These are phyloP conservation scores for Porites cylindrica DNA, from an alignment of 92 coral and sea anemone genomes.

Conservation along the genomic window DNA sequence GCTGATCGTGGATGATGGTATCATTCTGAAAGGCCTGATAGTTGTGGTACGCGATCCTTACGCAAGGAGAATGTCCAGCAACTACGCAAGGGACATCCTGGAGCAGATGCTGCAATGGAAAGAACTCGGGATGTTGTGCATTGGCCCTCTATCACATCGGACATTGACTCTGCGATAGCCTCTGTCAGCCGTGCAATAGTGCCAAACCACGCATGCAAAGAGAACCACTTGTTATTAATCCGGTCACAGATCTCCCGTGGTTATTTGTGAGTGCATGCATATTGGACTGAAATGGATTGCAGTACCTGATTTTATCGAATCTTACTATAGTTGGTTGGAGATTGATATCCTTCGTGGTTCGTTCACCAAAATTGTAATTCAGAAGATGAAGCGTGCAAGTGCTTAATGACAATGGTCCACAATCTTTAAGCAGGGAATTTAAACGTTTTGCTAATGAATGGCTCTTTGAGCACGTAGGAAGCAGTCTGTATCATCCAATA, in stretches of 20 bases:
- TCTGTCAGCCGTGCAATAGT: not conserved
- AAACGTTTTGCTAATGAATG: too few species aligned
- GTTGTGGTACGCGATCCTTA: too few species aligned
- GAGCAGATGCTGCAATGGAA: too few species aligned
- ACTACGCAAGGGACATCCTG: too few species aligned
- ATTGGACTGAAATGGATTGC: slow-evolving; percentile 24
- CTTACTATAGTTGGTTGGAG: not conserved
- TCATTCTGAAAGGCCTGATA: too few species aligned
- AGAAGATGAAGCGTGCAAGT: too few species aligned
- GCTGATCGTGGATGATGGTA: too few species aligned
- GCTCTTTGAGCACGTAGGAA: not conserved
- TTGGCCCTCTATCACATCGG: too few species aligned
- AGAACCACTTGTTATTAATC: slow-evolving; percentile 21
- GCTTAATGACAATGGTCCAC: too few species aligned
- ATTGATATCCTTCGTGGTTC: not conserved
- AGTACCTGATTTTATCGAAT: slow-evolving; percentile 21
- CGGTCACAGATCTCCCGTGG: not conserved
- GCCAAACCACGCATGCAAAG: slow-evolving; percentile 39
- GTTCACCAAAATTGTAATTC: not conserved
- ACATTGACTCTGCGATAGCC: slow-evolving; percentile 46
- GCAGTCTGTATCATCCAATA: not conserved
- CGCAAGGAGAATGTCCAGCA: too few species aligned
- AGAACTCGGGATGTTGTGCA: slow-evolving; percentile 14
- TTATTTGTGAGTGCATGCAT: slow-evolving; percentile 16
- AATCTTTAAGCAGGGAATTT: too few species aligned